Evolutionary conservation across 2,888 invertebrate genomes (phyloP).

Genomic region (Gasteruption jaculator): DNA sequence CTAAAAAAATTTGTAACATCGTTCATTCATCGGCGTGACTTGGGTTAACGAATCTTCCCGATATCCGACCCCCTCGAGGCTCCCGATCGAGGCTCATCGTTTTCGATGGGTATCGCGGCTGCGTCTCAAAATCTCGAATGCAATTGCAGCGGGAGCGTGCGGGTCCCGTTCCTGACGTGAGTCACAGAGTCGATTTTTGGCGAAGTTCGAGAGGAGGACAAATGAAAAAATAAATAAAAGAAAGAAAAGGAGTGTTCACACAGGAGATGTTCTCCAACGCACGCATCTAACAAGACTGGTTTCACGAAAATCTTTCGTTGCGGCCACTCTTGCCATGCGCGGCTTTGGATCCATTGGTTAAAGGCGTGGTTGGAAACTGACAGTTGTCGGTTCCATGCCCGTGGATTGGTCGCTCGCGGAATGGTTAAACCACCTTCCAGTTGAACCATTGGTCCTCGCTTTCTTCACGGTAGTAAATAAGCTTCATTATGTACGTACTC

Average conservation of each 20-base stretch:
- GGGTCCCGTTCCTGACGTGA: no score
- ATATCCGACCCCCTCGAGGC: no score
- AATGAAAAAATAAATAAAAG: no score
- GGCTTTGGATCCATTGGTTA: slow-evolving; percentile 27
- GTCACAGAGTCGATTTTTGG: no score
- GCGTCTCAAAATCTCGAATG: no score
- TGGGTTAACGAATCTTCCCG: no score
- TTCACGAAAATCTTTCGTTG: no score
- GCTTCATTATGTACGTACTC: slow-evolving; percentile 35
- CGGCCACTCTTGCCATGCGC: slow-evolving; percentile 29
- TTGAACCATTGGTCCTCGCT: slow-evolving; percentile 26
- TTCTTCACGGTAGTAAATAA: slow-evolving; percentile 29
- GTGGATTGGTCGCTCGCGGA: slow-evolving; percentile 37
- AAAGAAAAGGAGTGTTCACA: slow-evolving; percentile 10
- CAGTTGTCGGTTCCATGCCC: slow-evolving; percentile 14
- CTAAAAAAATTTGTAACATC: no score
- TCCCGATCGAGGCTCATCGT: no score
- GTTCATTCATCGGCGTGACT: no score
- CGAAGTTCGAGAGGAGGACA: no score
- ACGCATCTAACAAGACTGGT: slow-evolving; percentile 45
- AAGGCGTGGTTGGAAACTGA: slow-evolving; percentile 30
- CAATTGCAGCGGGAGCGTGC: not conserved
- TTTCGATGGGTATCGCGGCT: no score
- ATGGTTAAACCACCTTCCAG: slow-evolving; percentile 37
- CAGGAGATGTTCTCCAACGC: slow-evolving; percentile 35